phyloP scores from a whole-genome alignment of 2,113 vertebrate species.

The Cottus gobio region DNA sequence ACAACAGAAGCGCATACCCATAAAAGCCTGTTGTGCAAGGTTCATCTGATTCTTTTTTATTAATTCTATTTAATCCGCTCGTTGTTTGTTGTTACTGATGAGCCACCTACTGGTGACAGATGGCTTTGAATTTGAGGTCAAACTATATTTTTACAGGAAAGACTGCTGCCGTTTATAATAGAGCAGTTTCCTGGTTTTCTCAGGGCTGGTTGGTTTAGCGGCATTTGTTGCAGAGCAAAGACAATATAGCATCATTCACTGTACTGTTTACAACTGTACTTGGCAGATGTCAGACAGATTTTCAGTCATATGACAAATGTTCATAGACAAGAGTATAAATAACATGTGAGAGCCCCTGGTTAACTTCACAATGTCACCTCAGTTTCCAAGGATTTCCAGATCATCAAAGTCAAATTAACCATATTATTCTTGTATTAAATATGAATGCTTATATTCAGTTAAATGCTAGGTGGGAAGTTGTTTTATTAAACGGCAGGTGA shows the following conservation, averaged over 20 bases:
- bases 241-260: not conserved
- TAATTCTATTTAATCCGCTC: not conserved
- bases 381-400: not conserved
- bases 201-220: not conserved
- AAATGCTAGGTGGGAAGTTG: not conserved
- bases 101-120: conserved; percentile 14
- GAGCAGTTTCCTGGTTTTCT: conserved; percentile 29
- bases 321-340: conserved; percentile 12
- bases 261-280: not conserved
- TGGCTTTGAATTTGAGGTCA: conserved; percentile 13
- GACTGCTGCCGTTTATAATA: not conserved
- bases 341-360: conserved; percentile 3
- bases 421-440: not conserved
- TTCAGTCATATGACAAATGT: conserved; percentile 25
- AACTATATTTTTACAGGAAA: not conserved
- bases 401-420: not conserved
- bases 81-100: not conserved
- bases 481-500: not conserved
- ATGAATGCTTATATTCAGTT: not conserved
- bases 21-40: not conserved
- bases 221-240: not conserved
- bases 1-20: not conserved
- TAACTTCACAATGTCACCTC: not conserved
- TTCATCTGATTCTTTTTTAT: not conserved
- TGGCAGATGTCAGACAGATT: conserved; percentile 28